phyloP scores from a whole-genome alignment of 2,113 vertebrate species.

The Lagenorhynchus albirostris region DNA sequence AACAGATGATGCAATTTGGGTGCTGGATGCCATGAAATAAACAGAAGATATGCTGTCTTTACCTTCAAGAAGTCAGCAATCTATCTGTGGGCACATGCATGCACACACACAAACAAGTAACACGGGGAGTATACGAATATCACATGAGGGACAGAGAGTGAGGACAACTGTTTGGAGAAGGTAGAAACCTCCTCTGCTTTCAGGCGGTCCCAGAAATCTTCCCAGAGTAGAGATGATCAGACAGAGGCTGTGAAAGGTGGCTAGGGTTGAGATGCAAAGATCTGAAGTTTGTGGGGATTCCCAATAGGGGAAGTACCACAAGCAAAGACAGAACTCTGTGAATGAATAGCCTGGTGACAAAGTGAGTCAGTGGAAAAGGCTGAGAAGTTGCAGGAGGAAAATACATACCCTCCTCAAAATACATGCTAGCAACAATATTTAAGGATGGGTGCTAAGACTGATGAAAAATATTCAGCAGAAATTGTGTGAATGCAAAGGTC shows the following conservation, averaged over 20 bases:
- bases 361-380: not conserved
- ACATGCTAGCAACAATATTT: not conserved
- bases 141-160: not conserved
- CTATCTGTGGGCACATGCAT: rapidly evolving
- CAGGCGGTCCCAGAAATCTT: not conserved
- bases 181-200: not conserved
- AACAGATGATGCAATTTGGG: not conserved
- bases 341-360: not conserved
- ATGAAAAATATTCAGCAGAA: not conserved
- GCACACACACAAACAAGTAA: not conserved
- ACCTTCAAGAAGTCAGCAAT: not conserved
- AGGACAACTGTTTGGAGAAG: not conserved
- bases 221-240: not conserved
- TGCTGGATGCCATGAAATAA: too few relatives aligned
- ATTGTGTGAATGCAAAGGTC: not conserved
- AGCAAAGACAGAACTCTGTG: not conserved
- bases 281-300: not conserved
- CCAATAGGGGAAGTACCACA: not conserved
- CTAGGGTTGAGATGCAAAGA: not conserved
- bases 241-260: not conserved
- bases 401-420: not conserved
- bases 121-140: not conserved
- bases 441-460: not conserved
- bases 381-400: not conserved
- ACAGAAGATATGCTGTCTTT: not conserved